A percentile compares a stretch with the other conserved stretches of the same genome.
phyloP scores from a whole-genome alignment of 1,140 invertebrate species.

The Aphidius gifuensis region DNA sequence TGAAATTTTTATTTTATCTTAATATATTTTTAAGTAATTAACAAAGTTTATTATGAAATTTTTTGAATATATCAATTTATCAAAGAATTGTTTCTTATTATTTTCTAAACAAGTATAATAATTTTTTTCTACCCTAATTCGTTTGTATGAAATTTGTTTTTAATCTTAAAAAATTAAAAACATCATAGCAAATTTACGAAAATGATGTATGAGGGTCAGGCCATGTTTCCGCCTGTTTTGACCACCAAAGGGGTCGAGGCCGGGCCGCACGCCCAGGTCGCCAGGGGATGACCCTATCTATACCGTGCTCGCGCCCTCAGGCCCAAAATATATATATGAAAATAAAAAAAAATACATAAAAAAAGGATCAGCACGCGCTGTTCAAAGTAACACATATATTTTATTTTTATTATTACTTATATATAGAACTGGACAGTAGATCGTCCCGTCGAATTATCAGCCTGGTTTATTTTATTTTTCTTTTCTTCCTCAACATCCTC shows the following conservation, averaged over 20 bases:
- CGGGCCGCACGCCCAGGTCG: constrained; percentile 50
- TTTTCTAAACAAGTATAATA: not conserved
- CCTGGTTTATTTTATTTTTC: not conserved
- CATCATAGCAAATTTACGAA: constrained; percentile 24
- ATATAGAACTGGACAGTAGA: not conserved
- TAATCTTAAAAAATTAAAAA: constrained; percentile 8
- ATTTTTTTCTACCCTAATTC: constrained; percentile 3
- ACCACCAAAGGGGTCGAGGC: constrained; percentile 52
- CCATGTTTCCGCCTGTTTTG: constrained; percentile 57
- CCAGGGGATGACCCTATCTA: constrained; percentile 42
- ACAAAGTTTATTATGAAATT: too few relatives aligned
- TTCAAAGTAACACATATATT: not conserved
- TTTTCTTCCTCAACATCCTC: constrained; percentile 2
- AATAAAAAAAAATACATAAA: not conserved
- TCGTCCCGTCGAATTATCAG: constrained; percentile 18
- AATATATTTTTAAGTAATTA: too few relatives aligned
- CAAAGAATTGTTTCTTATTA: too few relatives aligned
- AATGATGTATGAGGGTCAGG: constrained; percentile 52
- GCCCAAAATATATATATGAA: not conserved
- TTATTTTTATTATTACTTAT: too few relatives aligned
- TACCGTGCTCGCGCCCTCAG: constrained; percentile 38
- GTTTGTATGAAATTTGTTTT: constrained; percentile 17
- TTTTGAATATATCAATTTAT: too few relatives aligned
- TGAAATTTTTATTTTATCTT: too few relatives aligned
- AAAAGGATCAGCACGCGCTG: constrained; percentile 8